Evolutionary conservation across 2,797 vertebrate genomes (phyloP).

Genomic region (Enteromius anoplus): DNA sequence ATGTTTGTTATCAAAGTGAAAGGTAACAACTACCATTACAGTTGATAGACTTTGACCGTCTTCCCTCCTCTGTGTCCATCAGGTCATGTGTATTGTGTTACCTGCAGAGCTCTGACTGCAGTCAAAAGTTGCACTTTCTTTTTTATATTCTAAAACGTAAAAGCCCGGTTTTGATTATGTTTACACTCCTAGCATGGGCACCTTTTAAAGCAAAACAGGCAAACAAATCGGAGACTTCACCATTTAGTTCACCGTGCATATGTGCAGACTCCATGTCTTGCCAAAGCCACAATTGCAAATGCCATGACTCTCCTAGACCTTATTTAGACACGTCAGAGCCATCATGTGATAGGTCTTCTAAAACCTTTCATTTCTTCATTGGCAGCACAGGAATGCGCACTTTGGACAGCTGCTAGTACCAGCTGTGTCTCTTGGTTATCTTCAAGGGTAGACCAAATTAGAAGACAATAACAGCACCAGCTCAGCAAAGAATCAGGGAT

Average conservation of each 20-base stretch:
- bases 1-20: background rate
- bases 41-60: constrained; percentile 22
- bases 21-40: background rate
- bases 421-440: constrained; percentile 54
- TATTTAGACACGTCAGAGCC: constrained; percentile 68
- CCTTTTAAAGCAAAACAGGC: background rate
- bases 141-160: background rate
- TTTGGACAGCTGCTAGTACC: constrained; percentile 56
- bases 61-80: background rate
- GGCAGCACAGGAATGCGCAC: constrained; percentile 57
- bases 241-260: background rate
- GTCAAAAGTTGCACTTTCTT: background rate
- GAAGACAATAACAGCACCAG: constrained; percentile 1
- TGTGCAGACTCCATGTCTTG: constrained; percentile 38
- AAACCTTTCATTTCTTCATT: constrained; percentile 60
- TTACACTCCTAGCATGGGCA: background rate
- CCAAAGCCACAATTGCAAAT: constrained; percentile 51
- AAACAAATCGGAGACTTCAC: background rate
- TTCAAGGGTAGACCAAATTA: constrained; percentile 56
- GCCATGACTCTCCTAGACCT: constrained; percentile 60
- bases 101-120: background rate
- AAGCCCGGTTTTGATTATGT: no score
- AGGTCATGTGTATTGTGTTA: background rate
- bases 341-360: constrained; percentile 54
- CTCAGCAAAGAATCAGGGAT: constrained; percentile 24